Evolutionary conservation across 1,140 invertebrate species (phyloP), one percentile per base, ranked within the genome.

Genomic region (Zeugodacus cucurbitae): DNA sequence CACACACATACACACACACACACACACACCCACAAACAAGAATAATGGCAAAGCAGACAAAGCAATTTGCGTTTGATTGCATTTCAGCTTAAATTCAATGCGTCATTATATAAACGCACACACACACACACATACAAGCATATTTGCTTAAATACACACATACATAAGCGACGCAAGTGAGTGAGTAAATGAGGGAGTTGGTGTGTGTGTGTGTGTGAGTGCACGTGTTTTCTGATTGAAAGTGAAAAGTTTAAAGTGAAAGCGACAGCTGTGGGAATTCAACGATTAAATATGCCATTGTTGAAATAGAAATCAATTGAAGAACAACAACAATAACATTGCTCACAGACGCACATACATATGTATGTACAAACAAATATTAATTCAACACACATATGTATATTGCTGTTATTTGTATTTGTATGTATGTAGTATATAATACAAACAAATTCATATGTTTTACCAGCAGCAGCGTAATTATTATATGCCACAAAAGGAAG

Each of bases 231-330:
- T 41, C 34, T n/a, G 22, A 74, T 37, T 74, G 67, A 74, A 74
- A 74, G 67, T 74, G 67, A 74, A 74, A 74, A 74, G 58, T 62
- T 62, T 62, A 22, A 62, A 62, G 34, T 74, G 67, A 74, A 37
- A 74, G 32, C 22, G 67, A 22, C 67, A 41, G 67, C 67, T 74
- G 67, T 74, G 67, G 34, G 67, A 74, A 37, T 37, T 22, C 29
- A 74, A 32, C 34, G 29, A 74, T 74, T 32, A 62, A 62, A 62
- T 62, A 34, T 32, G 34, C 34, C 41, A 34, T 74, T 74, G 34
- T 74, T 37, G 11, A 37, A 74, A 74, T 37, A 22, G 10, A 74
- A 74, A 37, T 37, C 64, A 67, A 34, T 34, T 11, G 26, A 67
- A 34, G 34, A 67, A 67, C 64, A 67, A 67, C 64, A 29, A 32